A percentile compares a stretch with the other conserved stretches of the same genome.
phyloP scores from a whole-genome alignment of 1,140 invertebrate genomes.

The Drosophila lacertosa region DNA sequence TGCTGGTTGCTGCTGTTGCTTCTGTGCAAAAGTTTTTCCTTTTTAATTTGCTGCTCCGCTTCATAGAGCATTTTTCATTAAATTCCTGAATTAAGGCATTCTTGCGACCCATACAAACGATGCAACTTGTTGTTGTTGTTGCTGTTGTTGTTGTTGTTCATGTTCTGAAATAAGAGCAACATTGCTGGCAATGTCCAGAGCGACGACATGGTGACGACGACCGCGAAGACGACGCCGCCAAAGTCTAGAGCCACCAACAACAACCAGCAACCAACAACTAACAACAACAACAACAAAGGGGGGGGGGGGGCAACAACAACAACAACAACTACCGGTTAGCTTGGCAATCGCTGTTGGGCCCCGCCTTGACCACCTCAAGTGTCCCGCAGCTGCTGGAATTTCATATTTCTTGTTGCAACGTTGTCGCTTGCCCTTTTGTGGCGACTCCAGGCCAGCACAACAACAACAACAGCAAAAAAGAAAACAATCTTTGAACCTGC shows the following conservation, averaged over 20 bases:
- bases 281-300: neutral
- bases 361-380: constrained; percentile 44
- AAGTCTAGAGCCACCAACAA: constrained; percentile 51
- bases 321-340: constrained; percentile 46
- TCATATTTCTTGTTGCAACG: constrained; percentile 57
- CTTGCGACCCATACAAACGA: constrained; percentile 52
- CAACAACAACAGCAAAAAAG: neutral
- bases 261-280: constrained; percentile 7
- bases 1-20: constrained; percentile 37
- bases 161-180: constrained; percentile 80
- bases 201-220: constrained; percentile 72
- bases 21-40: constrained; percentile 64
- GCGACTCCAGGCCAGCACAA: constrained; percentile 33
- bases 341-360: constrained; percentile 20
- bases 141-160: constrained; percentile 51
- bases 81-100: constrained; percentile 82
- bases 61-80: constrained; percentile 83
- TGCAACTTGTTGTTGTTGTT: constrained; percentile 33
- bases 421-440: constrained; percentile 61
- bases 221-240: constrained; percentile 43
- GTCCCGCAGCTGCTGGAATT: constrained; percentile 61
- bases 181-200: constrained; percentile 73
- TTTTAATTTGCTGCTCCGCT: constrained; percentile 76
- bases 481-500: constrained; percentile 30
- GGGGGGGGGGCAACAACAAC: constrained; percentile 7